Base-by-base conservation (phyloP, 1,140 invertebrate species). In the Oscheius sp. region DNA sequence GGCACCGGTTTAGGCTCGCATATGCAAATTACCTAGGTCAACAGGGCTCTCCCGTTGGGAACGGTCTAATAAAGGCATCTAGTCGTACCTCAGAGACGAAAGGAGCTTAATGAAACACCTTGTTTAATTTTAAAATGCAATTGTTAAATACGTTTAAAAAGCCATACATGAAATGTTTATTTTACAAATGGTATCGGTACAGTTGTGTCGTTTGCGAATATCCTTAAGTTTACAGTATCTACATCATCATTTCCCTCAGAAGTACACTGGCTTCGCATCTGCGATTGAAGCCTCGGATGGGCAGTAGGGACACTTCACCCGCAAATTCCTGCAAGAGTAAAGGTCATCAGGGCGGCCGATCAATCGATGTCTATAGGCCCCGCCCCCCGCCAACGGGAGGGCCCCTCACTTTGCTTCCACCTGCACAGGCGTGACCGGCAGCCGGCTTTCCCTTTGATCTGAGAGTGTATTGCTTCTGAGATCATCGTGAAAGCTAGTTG, bases 401-500 rank as follows among this genome's bases (percentile, higher is more conserved):
- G 49, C 49, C 15, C 23, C 49, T 15, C 49, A 55, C 15, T 55
- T 55, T 55, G 49, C 49, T 55, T 55, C 49, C 49, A 55, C 15
- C n/a, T 59, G 1, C 35, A 31, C 49, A 32, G 34, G 23, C 67
- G 49, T 58, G 52, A 15, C 31, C 55, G 55, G 28, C 67, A 61
- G 67, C 55, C 67, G 67, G 67, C 49, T 55, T 55, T 55, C 49
- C 49, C 49, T 23, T 20, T 55, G 49, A 55, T 55, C 61, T 42
- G 61, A 63, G 61, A 36, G 61, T 34, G 18, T 63, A 34, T n/a
- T 26, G 31, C 61, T n/a, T 71, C 69, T 71, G 69, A 71, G 69
- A 71, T 71, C 69, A 71, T 71, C 59, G 69, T 71, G 69, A 71
- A 71, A 71, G 69, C 69, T 65, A 71, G 59, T 71, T 71, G 69